A percentile compares a stretch with the other conserved stretches of the same genome.
Conservation (phyloP, 2,113 vertebrate genomes). For the Carassius gibelio region DNA sequence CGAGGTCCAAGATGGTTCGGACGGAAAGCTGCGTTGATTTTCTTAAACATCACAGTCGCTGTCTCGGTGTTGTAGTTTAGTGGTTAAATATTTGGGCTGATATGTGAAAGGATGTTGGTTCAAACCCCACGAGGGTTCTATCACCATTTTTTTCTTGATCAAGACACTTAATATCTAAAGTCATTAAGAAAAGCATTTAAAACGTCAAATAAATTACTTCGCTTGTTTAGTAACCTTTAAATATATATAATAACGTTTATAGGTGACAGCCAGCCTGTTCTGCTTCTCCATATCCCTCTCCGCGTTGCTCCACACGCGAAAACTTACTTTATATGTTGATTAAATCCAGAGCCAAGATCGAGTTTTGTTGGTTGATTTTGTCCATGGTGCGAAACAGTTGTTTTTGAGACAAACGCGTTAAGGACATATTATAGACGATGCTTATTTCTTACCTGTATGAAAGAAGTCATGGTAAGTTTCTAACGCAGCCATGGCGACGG, state of each 20-base stretch:
- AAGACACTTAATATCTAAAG: background rate
- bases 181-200: background rate
- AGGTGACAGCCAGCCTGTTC: too few species aligned
- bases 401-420: background rate
- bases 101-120: background rate
- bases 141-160: background rate
- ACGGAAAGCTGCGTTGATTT: constrained; percentile 82
- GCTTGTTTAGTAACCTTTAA: background rate
- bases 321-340: background rate
- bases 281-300: constrained; percentile 39
- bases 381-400: constrained; percentile 65
- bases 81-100: background rate
- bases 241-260: background rate
- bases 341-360: too few species aligned
- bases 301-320: too few species aligned
- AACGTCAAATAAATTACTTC: too few species aligned
- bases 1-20: constrained; percentile 71
- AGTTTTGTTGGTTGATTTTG: constrained; percentile 38
- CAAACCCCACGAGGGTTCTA: background rate
- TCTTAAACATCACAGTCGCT: constrained; percentile 72
- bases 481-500: constrained; percentile 33
- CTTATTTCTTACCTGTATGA: background rate
- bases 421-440: background rate
- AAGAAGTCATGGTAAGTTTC: constrained; percentile 22
- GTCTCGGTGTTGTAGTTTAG: background rate